phyloP scores from a whole-genome alignment of 2,113 vertebrate species.

The Sinocyclocheilus maitianheensis region DNA sequence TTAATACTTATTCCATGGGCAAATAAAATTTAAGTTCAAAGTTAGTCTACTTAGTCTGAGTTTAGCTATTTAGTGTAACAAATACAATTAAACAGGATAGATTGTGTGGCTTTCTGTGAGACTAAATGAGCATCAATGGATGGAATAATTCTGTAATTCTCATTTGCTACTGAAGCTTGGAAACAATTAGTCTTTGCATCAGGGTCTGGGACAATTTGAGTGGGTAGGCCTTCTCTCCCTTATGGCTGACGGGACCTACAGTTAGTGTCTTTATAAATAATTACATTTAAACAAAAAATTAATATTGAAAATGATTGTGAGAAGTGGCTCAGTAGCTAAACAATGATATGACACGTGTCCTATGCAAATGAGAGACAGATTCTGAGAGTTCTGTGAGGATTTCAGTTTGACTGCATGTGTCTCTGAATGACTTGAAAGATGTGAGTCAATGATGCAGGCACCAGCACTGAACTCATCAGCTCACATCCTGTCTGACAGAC shows the following conservation, averaged over 20 bases:
- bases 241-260: not conserved
- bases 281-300: not conserved
- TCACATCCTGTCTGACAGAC: slow-evolving; percentile 36
- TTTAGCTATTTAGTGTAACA: not conserved
- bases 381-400: not conserved
- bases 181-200: not conserved
- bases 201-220: not conserved
- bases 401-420: not conserved
- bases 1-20: not conserved
- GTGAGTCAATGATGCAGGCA: slow-evolving; percentile 38
- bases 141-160: not conserved
- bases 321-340: slow-evolving; percentile 11
- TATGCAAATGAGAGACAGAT: slow-evolving; percentile 8
- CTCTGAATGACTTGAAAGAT: slow-evolving; percentile 33
- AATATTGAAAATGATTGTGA: not conserved
- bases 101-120: not conserved
- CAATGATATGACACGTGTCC: not conserved
- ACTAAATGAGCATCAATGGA: not conserved
- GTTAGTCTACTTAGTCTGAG: not conserved
- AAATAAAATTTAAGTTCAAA: not conserved
- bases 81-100: not conserved
- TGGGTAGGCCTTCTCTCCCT: not conserved
- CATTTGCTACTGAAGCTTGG: not conserved
- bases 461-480: slow-evolving; percentile 33
- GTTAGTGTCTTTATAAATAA: slow-evolving; percentile 12